Percentiles rank a stretch among this genome's conserved stretches.
Evolutionary conservation across 2,797 vertebrate species (phyloP).

Genomic region (Crocidura indochinensis): DNA sequence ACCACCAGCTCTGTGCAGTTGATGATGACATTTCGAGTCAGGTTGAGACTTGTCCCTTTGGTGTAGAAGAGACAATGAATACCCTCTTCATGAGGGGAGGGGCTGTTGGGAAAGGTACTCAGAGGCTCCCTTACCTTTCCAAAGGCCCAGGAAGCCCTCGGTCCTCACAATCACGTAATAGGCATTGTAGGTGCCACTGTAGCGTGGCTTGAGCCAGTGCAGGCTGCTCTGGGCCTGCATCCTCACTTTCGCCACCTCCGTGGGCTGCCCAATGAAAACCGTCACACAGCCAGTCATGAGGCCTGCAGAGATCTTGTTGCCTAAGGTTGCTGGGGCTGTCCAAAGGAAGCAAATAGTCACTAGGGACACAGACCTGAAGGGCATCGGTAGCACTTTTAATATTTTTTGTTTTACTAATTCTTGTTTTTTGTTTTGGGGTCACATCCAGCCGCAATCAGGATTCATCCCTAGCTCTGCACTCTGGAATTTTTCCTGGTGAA

Average conservation of each 20-base stretch:
- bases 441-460: too few relatives aligned
- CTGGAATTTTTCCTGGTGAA: too few relatives aligned
- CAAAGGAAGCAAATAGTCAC: background rate
- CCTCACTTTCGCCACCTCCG: constrained; percentile 95
- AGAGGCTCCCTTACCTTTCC: constrained; percentile 92
- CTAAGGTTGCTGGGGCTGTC: constrained; percentile 80
- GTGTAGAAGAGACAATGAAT: background rate
- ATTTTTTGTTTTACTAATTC: too few relatives aligned
- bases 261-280: constrained; percentile 94
- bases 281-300: constrained; percentile 94
- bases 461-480: too few relatives aligned
- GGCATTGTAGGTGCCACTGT: constrained; percentile 94
- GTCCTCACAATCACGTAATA: constrained; percentile 94
- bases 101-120: background rate
- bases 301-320: constrained; percentile 92
- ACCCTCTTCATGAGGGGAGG: too few relatives aligned
- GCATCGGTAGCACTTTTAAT: background rate
- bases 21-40: constrained; percentile 94
- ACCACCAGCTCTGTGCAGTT: constrained; percentile 95
- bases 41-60: constrained; percentile 94
- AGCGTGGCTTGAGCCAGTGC: constrained; percentile 91
- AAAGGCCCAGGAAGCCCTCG: constrained; percentile 93
- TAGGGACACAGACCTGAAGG: background rate
- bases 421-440: too few relatives aligned
- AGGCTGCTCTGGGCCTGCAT: constrained; percentile 95